Percentiles rank a stretch among this genome's conserved stretches.
These are phyloP conservation scores for Paelopatides confundens DNA, from an alignment of 53 echinoderm and acorn worm genomes.

Conservation along the genomic window DNA sequence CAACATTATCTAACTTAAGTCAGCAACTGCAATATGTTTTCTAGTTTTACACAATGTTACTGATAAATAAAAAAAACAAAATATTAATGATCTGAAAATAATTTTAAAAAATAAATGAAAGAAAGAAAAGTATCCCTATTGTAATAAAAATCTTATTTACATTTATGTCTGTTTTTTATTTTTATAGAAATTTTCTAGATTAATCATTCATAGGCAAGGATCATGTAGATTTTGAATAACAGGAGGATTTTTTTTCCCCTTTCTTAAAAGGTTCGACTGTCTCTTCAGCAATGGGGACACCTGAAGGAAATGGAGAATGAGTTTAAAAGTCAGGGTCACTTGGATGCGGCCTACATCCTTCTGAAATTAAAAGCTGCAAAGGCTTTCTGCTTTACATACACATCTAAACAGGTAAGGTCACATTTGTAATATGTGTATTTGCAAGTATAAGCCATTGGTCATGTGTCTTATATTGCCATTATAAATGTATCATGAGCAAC, in stretches of 20 bases:
- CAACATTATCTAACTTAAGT: too few relatives aligned
- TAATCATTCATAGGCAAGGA: too few relatives aligned
- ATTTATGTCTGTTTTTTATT: too few relatives aligned
- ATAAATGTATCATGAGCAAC: too few relatives aligned
- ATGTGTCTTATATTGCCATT: too few relatives aligned
- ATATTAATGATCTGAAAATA: too few relatives aligned
- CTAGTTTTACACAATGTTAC: neutral
- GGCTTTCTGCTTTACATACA: slow-evolving; percentile 64
- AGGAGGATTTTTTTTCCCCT: neutral
- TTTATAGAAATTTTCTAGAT: too few relatives aligned
- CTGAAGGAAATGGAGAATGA: slow-evolving; percentile 57
- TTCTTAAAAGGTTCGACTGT: slow-evolving; percentile 75
- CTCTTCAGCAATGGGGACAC: slow-evolving; percentile 67
- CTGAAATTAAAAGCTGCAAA: slow-evolving; percentile 65
- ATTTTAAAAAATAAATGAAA: too few relatives aligned
- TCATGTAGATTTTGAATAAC: too few relatives aligned
- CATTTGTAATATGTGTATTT: neutral
- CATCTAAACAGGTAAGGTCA: slow-evolving; percentile 43
- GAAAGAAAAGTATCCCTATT: too few relatives aligned
- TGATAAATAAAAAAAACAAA: neutral
- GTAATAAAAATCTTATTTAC: too few relatives aligned
- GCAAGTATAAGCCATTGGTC: neutral
- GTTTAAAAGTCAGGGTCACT: slow-evolving; percentile 77
- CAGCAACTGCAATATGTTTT: neutral
- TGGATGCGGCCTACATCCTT: slow-evolving; percentile 85